Base-by-base conservation (phyloP, 2,797 vertebrate genomes). In the Phaenicophaeus curvirostris region DNA sequence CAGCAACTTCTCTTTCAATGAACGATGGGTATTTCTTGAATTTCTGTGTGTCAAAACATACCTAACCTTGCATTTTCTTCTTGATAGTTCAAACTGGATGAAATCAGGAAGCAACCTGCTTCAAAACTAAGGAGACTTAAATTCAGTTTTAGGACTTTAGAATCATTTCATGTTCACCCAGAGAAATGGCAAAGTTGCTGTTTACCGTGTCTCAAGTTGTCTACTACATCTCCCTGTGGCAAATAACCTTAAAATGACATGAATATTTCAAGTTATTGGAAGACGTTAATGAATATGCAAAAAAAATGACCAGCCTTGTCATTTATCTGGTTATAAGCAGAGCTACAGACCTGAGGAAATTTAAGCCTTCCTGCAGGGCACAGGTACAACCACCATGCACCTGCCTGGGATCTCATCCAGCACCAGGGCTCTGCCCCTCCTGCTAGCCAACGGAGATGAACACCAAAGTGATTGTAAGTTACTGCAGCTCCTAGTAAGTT, bases 221-320 rank as follows among this genome's bases (percentile, higher is more conserved):
- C 76, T 74, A 50, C 44, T 72, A 50, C 44, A 33, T 61, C 19
- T 85, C 81, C 58, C 65, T 51, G 33, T 54, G 25, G 62, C 30
- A 93, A 87, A 68, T 92, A 87, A 87, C 91, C 78, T 61, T 92
- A 82, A 68, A 46, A 80, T 80, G 27, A 42, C 33, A 71, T 66
- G 20, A 95, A 85, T 85, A 77, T 87, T 92, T 92, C 65, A 91
- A 62, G 27, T 71, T 65, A 89, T 30, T 39, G 80, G 61, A 33
- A 92, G 20, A 46, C 30, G 67, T 72, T 77, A 61, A 93, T 79
- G 41, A 93, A 85, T 72, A 92, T 48, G 42, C 35, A 92, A 73
- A 71, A 73, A 71, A 80, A 39, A 39, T 39, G 63, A 42, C 7
- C 4, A 2, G 41, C n/a, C 11, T 63, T 85, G 21, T 65, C 33